Percentiles rank a stretch among this genome's conserved stretches.
Conservation (phyloP, 2,797 vertebrate genomes). For the Rhinophrynus dorsalis region DNA sequence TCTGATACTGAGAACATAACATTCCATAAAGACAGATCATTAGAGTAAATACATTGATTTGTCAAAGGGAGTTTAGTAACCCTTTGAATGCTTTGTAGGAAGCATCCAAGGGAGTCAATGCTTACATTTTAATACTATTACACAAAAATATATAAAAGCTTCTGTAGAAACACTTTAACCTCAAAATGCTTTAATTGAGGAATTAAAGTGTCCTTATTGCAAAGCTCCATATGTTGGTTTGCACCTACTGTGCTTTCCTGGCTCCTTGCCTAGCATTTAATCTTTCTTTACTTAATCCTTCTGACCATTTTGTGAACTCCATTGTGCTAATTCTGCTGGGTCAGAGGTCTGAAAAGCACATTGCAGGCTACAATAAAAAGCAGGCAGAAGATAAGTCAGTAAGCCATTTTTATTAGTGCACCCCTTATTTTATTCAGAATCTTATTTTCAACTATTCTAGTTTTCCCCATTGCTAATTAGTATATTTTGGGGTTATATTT, state of each 20-base stretch:
- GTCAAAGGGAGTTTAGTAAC: too few species aligned
- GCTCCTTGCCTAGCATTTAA: slow-evolving; percentile 14
- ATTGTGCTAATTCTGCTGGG: slow-evolving; percentile 3
- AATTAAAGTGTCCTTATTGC: not conserved
- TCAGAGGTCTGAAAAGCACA: slow-evolving; percentile 2
- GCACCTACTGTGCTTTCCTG: slow-evolving; percentile 22
- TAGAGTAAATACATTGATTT: too few species aligned
- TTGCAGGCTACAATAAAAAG: not conserved
- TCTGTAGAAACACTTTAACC: too few species aligned
- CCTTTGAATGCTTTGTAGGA: too few species aligned
- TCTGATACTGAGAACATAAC: too few species aligned
- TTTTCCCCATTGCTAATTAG: too few species aligned
- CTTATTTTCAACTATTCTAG: too few species aligned
- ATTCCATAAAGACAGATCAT: too few species aligned
- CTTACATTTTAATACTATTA: too few species aligned
- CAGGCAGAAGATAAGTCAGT: not conserved
- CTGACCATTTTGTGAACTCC: slow-evolving; percentile 27
- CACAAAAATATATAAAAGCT: too few species aligned
- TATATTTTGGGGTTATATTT: too few species aligned
- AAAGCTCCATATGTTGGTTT: not conserved
- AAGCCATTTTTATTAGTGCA: not conserved
- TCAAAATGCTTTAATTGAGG: not conserved
- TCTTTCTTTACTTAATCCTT: slow-evolving; percentile 26
- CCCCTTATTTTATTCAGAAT: not conserved
- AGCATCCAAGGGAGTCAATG: too few species aligned